Percentiles rank a stretch among this genome's conserved stretches.
These are phyloP conservation scores for Bradypus variegatus DNA, from an alignment of 2,797 vertebrate species.

Conservation along the genomic window DNA sequence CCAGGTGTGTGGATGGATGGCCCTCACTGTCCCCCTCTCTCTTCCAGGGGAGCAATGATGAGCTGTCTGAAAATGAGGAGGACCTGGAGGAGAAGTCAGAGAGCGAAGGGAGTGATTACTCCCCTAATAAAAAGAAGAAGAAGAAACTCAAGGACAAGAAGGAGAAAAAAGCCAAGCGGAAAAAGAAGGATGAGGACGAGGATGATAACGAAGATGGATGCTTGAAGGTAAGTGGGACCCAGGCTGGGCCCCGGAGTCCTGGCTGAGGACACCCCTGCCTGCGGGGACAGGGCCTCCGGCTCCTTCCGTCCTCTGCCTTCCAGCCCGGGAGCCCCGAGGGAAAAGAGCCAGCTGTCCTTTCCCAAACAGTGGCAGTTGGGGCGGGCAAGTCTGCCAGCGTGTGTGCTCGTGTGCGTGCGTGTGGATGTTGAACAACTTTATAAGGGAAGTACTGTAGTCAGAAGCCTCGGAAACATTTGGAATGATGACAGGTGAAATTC, in stretches of 20 bases:
- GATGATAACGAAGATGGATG: constrained; percentile 80
- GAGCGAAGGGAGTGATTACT: constrained; percentile 91
- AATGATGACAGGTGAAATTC: accelerated
- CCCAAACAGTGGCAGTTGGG: accelerated
- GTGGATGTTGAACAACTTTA: accelerated
- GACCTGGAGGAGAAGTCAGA: constrained; percentile 84
- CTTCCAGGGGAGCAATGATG: constrained; percentile 81
- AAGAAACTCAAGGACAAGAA: constrained; percentile 96
- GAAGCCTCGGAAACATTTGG: neutral
- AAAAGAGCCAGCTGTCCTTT: too few species aligned
- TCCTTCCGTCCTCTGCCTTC: neutral
- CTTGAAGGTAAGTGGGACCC: constrained; percentile 69
- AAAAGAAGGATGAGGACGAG: constrained; percentile 90
- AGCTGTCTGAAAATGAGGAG: constrained; percentile 85
- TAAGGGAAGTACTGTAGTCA: neutral
- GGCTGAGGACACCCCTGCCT: accelerated
- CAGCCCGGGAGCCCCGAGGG: accelerated
- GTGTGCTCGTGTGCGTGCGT: neutral
- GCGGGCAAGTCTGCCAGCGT: too few species aligned
- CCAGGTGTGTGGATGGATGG: neutral
- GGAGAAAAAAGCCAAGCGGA: constrained; percentile 89
- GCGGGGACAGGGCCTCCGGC: neutral
- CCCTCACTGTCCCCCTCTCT: neutral
- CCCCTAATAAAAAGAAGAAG: constrained; percentile 94
- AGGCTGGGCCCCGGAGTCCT: accelerated